Percentiles rank a stretch among this genome's conserved stretches.
Evolutionary conservation across 2,113 vertebrate species (phyloP).

Genomic region (Epinephelus moara): DNA sequence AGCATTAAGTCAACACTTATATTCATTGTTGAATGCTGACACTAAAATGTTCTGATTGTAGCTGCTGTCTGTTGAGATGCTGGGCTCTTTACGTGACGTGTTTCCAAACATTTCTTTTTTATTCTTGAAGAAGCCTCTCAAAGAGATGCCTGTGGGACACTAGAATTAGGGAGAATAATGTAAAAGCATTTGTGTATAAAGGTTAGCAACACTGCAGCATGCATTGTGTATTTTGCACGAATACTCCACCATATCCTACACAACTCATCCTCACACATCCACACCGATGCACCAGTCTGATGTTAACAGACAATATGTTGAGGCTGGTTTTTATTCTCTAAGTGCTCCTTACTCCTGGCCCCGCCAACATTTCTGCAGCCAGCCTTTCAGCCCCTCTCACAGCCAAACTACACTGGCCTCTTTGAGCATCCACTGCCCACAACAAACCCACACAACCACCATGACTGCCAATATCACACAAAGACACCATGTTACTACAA

Average conservation of each 20-base stretch:
- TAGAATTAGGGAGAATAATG: background rate
- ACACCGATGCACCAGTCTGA: background rate
- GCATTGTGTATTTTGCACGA: background rate
- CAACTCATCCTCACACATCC: background rate
- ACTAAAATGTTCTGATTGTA: background rate
- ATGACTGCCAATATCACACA: slow-evolving; percentile 71
- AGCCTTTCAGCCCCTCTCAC: slow-evolving; percentile 52
- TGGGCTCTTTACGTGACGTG: background rate
- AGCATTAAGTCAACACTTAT: background rate
- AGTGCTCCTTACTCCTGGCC: background rate
- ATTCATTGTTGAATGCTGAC: background rate
- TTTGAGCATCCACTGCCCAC: slow-evolving; percentile 78
- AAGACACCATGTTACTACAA: slow-evolving; percentile 78
- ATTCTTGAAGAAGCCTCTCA: background rate
- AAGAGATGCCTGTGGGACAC: background rate
- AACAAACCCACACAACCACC: slow-evolving; percentile 79
- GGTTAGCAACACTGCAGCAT: background rate
- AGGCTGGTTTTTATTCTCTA: slow-evolving; percentile 23
- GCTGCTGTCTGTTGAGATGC: background rate
- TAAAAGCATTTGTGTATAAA: background rate
- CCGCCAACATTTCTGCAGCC: slow-evolving; percentile 35
- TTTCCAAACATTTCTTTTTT: background rate
- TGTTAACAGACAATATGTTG: slow-evolving; percentile 19
- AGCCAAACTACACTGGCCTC: slow-evolving; percentile 74
- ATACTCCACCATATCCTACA: background rate